Base-by-base conservation (phyloP, 2,113 vertebrate species). In the Grantiella picta region DNA sequence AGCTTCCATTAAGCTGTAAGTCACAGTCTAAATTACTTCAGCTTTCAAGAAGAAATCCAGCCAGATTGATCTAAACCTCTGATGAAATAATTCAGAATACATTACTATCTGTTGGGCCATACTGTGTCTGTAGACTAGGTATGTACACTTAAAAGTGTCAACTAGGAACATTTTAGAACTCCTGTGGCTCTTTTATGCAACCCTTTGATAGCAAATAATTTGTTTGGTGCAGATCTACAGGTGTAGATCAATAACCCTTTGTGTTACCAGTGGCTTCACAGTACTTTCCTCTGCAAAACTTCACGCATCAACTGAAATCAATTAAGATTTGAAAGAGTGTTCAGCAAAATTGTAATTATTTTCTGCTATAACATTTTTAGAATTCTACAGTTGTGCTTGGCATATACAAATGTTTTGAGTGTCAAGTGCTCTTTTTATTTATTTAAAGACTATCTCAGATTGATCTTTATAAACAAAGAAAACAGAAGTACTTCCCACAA, bases 31-130 rank as follows among this genome's bases (percentile, higher is more conserved):
- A 69, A 85, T 53, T 54, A 52, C 28, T 54, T 61, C 59, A 86
- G 38, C 44, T 92, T 95, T 76, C 54, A 31, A 35, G 22, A 87
- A 95, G 42, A 93, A 90, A 94, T 75, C 27, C 86, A 93, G 59
- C 5, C 66, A 82, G 63, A 29, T 0, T 53, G 45, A 86, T 31
- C 35, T 35, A 88, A 89, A 63, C 42, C 36, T 66, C 49, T 63
- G 47, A 52, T 23, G 12, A 36, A 70, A 22, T 47, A 83, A 61
- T 70, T 73, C 64, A 83, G 45, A 82, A 85, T 7, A 68, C 40
- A 45, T 44, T 42, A 60, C 33, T 50, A 42, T 49, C 44, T 75
- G 17, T 23, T 56, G n/a, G 61, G 47, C 42, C 44, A 47, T 18
- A 66, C 3, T 66, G 28, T 69, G 36, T 82, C 91, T 54, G 18